Evolutionary conservation across 1,140 invertebrate species (phyloP).

Genomic region (Drosophila persimilis): DNA sequence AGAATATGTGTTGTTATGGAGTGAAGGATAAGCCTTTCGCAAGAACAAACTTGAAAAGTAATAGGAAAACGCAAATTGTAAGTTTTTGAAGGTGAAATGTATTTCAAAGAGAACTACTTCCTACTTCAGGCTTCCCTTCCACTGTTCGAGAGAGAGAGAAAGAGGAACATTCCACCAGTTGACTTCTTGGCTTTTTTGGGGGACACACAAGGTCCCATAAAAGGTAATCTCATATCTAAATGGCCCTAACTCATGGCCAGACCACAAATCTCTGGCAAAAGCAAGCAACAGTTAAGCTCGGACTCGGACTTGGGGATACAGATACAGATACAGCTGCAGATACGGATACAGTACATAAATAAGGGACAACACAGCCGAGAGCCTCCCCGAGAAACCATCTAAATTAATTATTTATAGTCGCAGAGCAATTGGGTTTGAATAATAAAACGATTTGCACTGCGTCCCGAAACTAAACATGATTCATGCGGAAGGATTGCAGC

Average conservation of each 20-base stretch:
- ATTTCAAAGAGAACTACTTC: not conserved
- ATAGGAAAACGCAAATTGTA: too few species aligned
- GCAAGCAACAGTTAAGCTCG: slow-evolving; percentile 69
- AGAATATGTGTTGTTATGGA: too few species aligned
- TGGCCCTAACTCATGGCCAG: slow-evolving; percentile 38
- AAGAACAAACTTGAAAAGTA: too few species aligned
- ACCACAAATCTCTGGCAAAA: slow-evolving; percentile 56
- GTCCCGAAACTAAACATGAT: slow-evolving; percentile 67
- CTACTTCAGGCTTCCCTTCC: not conserved
- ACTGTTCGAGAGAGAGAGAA: too few species aligned
- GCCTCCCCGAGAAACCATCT: slow-evolving; percentile 48
- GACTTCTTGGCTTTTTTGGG: slow-evolving; percentile 12
- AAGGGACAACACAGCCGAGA: slow-evolving; percentile 23
- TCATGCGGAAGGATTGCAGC: slow-evolving; percentile 34
- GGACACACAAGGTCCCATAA: slow-evolving; percentile 31
- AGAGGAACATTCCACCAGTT: slow-evolving; percentile 11
- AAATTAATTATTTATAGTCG: slow-evolving; percentile 81
- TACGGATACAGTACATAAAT: slow-evolving; percentile 50
- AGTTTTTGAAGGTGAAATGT: too few species aligned
- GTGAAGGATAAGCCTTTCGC: too few species aligned
- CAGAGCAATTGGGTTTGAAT: slow-evolving; percentile 68
- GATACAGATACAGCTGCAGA: too few species aligned
- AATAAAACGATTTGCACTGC: slow-evolving; percentile 75
- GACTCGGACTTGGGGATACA: not conserved
- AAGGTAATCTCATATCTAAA: slow-evolving; percentile 71